phyloP scores from a whole-genome alignment of 2,113 vertebrate genomes.

The Ceuthmochares aereus region DNA sequence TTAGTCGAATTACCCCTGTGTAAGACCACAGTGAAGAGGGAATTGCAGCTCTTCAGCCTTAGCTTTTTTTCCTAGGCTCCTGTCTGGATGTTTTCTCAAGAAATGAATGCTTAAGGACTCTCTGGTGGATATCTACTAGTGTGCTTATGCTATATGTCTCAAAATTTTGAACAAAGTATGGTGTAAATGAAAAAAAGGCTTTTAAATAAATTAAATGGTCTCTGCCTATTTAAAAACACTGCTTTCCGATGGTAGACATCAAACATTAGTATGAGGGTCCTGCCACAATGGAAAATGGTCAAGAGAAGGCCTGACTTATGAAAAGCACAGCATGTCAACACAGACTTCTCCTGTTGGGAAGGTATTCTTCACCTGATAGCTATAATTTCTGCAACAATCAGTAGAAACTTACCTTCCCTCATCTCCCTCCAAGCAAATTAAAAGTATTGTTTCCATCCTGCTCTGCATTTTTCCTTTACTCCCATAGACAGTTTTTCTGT shows the following conservation, averaged over 20 bases:
- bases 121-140: not conserved
- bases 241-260: too few relatives aligned
- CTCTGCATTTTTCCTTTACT: not conserved
- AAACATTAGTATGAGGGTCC: not conserved
- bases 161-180: not conserved
- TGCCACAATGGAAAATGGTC: not conserved
- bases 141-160: accelerated
- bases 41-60: not conserved
- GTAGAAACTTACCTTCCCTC: not conserved
- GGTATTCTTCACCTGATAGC: not conserved
- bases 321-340: not conserved
- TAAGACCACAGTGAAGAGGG: not conserved
- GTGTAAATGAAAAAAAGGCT: not conserved
- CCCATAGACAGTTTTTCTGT: not conserved
- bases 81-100: not conserved
- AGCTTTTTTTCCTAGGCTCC: not conserved
- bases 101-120: not conserved
- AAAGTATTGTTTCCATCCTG: not conserved
- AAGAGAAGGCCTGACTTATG: not conserved
- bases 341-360: not conserved
- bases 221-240: not conserved
- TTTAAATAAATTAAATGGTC: not conserved
- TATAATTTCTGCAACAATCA: not conserved
- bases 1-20: not conserved
- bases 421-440: not conserved